Evolutionary conservation across 2,113 vertebrate species (phyloP).

Genomic region (Morone saxatilis): DNA sequence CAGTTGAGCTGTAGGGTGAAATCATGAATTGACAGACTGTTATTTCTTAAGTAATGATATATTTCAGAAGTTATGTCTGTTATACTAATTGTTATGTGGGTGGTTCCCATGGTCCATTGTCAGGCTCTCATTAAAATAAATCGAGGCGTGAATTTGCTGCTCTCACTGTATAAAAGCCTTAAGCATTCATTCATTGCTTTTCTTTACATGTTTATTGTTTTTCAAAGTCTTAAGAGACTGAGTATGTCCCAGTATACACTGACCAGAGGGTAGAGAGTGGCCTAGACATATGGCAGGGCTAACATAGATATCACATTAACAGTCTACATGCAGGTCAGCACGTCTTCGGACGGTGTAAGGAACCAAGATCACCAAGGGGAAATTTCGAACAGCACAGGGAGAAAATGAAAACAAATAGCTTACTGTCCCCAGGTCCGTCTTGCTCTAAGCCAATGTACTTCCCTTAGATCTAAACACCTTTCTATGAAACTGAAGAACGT

Average conservation of each 20-base stretch:
- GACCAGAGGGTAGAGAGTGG: conserved; percentile 30
- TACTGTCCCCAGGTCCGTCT: not conserved
- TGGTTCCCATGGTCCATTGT: conserved; percentile 5
- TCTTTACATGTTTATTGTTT: conserved; percentile 43
- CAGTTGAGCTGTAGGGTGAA: conserved; percentile 10
- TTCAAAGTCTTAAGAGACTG: conserved; percentile 18
- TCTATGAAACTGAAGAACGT: not conserved
- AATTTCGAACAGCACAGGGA: not conserved
- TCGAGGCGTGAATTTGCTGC: conserved; percentile 4
- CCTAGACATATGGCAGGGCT: conserved; percentile 33
- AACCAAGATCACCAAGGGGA: conserved; percentile 12
- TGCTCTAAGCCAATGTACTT: not conserved
- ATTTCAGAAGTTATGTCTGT: conserved; percentile 13
- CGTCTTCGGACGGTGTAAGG: conserved; percentile 26
- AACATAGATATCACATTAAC: conserved; percentile 48
- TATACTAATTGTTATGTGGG: conserved; percentile 6
- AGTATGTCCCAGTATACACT: conserved; percentile 8
- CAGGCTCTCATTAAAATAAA: conserved; percentile 37
- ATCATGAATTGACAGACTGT: not conserved
- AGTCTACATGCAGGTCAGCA: conserved; percentile 33
- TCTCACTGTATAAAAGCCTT: conserved; percentile 5
- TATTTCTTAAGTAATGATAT: conserved; percentile 4
- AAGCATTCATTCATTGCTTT: conserved; percentile 23
- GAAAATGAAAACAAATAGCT: conserved; percentile 5
- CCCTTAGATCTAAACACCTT: conserved; percentile 6